Base-by-base conservation (phyloP, 2,797 vertebrate species). In the Enteromius afrohamiltoni region DNA sequence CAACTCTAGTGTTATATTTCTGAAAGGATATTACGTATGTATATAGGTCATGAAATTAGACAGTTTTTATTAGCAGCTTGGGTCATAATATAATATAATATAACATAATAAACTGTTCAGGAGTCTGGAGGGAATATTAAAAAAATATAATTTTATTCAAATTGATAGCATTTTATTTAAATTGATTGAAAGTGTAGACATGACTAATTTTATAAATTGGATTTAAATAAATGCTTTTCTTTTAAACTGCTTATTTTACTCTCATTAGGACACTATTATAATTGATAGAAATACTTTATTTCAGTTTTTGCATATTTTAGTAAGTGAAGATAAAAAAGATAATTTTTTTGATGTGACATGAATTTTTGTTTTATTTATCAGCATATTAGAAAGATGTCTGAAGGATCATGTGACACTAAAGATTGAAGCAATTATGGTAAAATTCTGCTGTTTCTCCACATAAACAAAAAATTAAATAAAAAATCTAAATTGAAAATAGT, bases 1-100 rank as follows among this genome's bases (percentile, higher is more conserved):
- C 91, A 17, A 90, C 91, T 34, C 87, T 71, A 34, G 91, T 91
- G 76, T 87, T 86, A 85, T 92, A 92, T 89, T 89, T 89, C 91
- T 91, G 86, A 55, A 85, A 51, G 42, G 67, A 60, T 37, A 53
- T 26, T 37, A 70, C 9, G 40, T 11, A 45, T 49, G n/a, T 16
- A 53, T 23, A 42, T 5, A 65, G 47, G 40, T 45, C 23, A 74
- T 31, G 10, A 53, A 73, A 51, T 21, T 0, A 68, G 31, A 47
- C 4, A 10, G 45, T 49, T 31, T 49, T 73, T 74, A 21, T 21
- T 7, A 2, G 19, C 1, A 19, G 47, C 29, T 34, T 51, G 3
- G 0, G 21, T 2, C 26, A 37, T 4, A 37, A 5, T 67, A 67
- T 37, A 64, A 31, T 31, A 65, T 1, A 65, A 34, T 64, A 64